These are phyloP conservation scores for Myiozetetes cayanensis DNA, from an alignment of 2,113 vertebrate species.

Conservation along the genomic window DNA sequence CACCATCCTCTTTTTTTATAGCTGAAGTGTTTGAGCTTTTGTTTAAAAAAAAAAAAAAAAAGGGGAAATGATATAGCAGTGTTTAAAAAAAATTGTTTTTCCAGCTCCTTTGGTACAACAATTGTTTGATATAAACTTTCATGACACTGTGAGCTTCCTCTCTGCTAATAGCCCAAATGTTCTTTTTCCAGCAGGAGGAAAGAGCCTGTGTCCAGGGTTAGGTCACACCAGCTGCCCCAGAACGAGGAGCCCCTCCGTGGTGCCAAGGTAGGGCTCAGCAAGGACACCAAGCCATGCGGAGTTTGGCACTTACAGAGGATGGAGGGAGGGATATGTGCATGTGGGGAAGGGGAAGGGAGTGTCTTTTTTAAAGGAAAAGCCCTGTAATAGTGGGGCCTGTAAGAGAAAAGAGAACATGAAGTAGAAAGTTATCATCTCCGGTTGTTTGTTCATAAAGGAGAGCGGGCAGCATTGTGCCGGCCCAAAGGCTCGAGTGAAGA, in stretches of 20 bases:
- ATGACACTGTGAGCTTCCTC: slow-evolving; percentile 63
- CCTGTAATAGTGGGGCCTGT: not conserved
- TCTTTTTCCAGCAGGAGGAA: slow-evolving; percentile 60
- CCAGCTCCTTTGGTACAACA: slow-evolving; percentile 49
- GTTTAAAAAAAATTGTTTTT: slow-evolving; percentile 59
- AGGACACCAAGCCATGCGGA: not conserved
- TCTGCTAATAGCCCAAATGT: slow-evolving; percentile 49
- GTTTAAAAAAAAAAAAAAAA: not conserved
- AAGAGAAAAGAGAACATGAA: not conserved
- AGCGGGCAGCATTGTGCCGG: not conserved
- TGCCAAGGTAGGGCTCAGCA: not conserved
- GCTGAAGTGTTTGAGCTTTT: slow-evolving; percentile 14
- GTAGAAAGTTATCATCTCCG: not conserved
- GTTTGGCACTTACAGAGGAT: not conserved
- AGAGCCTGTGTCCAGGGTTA: slow-evolving; percentile 12
- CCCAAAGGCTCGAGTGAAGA: not conserved
- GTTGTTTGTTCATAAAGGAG: not conserved
- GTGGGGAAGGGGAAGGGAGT: not conserved
- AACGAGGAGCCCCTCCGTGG: not conserved
- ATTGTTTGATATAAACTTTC: slow-evolving; percentile 59
- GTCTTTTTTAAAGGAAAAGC: not conserved
- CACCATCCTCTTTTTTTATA: slow-evolving; percentile 1
- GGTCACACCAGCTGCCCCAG: slow-evolving; percentile 4
- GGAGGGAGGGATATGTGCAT: not conserved
- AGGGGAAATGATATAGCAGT: slow-evolving; percentile 43